Base-by-base conservation (phyloP, 2,888 invertebrate species). In the Mythimna vitellina region DNA sequence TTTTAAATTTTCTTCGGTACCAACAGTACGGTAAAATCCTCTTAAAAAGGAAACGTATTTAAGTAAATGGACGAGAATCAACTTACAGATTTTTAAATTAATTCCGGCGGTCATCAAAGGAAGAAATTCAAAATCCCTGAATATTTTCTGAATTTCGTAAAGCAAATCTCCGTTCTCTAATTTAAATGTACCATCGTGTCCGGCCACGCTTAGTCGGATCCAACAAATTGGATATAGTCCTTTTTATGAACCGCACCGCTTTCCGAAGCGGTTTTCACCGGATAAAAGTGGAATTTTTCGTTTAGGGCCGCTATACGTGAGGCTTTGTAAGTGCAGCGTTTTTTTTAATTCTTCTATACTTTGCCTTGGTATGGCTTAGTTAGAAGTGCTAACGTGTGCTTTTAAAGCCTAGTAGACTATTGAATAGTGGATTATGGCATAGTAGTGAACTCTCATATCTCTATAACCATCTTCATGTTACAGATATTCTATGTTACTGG, bases 141-240 rank as follows among this genome's bases (percentile, higher is more conserved):
- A 80, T 68, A 70, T 68, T 67, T 76, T 73, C 79, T 68, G 81
- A 70, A 78, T 75, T 77, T 73, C 58, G 73, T 56, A 49, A 78
- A 53, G 72, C 62, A 78, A 81, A 83, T 77, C 75, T 69, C 70
- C 70, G 63, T 75, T 76, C 78, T 82, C 86, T 88, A 88, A 89
- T 89, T 87, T 88, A 86, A 86, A 86, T 87, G 87, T 87, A 86
- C 86, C 86, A 78, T 78, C 61, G 78, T 82, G 86, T 82, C 83
- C 83, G 78, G 82, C 73, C 76, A 70, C 71, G 79, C 80, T 84
- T 84, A 85, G 82, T 80, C 85, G 81, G 82, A 80, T 85, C 71
- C 67, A 65, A 83, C 83, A 90, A 92, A 92, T 92, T 89, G 89
- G 90, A 91, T 91, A 88, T 87, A 87, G 89, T 86, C 90, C 89